Evolutionary conservation across 2,797 vertebrate genomes (phyloP).

Genomic region (Onychomys arenicola): DNA sequence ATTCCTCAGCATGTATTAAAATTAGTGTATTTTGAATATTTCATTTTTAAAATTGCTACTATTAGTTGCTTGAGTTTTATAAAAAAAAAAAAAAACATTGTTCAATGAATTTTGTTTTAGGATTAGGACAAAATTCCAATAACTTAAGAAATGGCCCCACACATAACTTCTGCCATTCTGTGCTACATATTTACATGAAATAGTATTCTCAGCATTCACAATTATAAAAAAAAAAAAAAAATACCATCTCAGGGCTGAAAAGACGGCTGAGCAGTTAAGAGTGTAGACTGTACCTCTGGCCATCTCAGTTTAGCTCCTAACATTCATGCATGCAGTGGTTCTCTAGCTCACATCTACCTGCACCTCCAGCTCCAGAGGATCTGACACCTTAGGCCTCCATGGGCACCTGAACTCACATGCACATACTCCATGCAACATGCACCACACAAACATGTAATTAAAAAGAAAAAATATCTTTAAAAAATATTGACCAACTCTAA

Average conservation of each 20-base stretch:
- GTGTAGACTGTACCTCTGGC: too few relatives aligned
- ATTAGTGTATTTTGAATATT: background rate
- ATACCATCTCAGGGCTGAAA: background rate
- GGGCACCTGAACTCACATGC: background rate
- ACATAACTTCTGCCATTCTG: background rate
- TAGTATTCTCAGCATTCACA: background rate
- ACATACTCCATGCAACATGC: background rate
- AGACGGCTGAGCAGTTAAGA: background rate
- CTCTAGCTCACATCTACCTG: background rate
- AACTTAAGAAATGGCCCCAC: background rate
- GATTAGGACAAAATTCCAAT: background rate
- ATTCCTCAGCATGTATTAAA: background rate
- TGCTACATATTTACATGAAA: background rate
- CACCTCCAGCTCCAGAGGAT: background rate
- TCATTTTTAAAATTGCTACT: background rate
- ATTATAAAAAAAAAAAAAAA: background rate
- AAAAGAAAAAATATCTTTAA: background rate
- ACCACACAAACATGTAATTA: background rate
- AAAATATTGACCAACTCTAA: background rate
- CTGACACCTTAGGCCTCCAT: background rate
- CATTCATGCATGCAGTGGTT: background rate
- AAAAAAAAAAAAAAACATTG: background rate
- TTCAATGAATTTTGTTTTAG: background rate
- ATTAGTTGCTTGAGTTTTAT: background rate
- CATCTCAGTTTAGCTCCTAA: background rate